Conservation (phyloP, 2,113 vertebrate genomes). For the Nothobranchius furzeri region DNA sequence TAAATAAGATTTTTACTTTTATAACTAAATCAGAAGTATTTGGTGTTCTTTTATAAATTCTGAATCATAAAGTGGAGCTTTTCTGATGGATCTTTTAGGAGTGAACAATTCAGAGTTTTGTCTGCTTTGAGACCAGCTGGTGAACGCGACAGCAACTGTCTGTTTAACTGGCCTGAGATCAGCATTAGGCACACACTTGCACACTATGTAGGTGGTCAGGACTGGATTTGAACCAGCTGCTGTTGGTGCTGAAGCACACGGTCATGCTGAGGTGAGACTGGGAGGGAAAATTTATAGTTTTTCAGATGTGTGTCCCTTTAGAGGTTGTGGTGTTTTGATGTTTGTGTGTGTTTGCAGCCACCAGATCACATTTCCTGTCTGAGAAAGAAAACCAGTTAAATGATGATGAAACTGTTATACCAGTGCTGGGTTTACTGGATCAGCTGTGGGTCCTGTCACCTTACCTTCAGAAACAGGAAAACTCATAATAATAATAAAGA, state of each 20-base stretch:
- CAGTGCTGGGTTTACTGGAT: too few relatives aligned
- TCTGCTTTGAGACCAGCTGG: constrained; percentile 32
- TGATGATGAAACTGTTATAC: too few relatives aligned
- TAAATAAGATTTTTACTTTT: background rate
- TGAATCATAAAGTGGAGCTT: background rate
- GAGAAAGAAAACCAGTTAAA: background rate
- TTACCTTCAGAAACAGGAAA: too few relatives aligned
- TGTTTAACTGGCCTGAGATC: constrained; percentile 13
- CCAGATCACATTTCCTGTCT: background rate
- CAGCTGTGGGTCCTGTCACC: too few relatives aligned
- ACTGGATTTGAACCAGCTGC: constrained; percentile 50
- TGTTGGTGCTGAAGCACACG: constrained; percentile 8
- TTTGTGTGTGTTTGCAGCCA: background rate
- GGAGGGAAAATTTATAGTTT: background rate
- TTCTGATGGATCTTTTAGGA: background rate
- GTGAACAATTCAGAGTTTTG: background rate
- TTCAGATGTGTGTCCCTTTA: background rate
- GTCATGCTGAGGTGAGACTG: background rate
- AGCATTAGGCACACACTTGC: constrained; percentile 9
- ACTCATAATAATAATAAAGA: too few relatives aligned
- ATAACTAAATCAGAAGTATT: too few relatives aligned
- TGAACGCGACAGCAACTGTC: constrained; percentile 20
- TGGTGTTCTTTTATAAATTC: background rate
- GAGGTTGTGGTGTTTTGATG: background rate
- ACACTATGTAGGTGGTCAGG: constrained; percentile 37